Evolutionary conservation across 2,888 invertebrate genomes (phyloP), one percentile per base, ranked within the genome.

Genomic region (Malthinus flaveolus): DNA sequence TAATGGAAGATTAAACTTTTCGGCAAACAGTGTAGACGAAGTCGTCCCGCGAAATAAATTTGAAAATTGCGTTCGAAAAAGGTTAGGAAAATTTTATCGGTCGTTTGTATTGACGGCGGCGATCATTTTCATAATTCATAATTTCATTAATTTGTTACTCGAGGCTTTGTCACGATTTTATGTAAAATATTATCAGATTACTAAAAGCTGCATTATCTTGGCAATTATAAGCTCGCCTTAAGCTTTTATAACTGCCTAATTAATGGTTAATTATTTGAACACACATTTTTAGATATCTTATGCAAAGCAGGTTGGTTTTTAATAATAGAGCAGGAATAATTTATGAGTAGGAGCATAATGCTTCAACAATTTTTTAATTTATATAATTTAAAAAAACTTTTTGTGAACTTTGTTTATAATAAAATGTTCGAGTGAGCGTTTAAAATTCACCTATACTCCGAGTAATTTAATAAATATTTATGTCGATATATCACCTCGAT

Each of bases 91-190:
- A 59, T 59, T 57, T 47, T 32, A 33, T 63, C 72, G 75, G 70
- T 50, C 71, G 66, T 66, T 71, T 75, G 68, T 69, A 74, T 72
- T 72, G 73, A 73, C 73, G 74, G 67, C 67, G 65, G 78, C 77
- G 77, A 79, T 79, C 79, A 78, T 79, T 79, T 79, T 79, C 79
- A 79, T 79, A 79, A 79, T 79, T 79, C 78, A 77, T 79, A 79
- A 79, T 79, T 79, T 79, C 79, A 79, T 79, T 79, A 79, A 79
- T 79, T 79, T 78, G 78, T 79, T 77, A 79, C 79, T 79, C 67
- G 74, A 68, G 79, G 79, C 79, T 77, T 78, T 78, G 79, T 79
- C 79, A 79, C 79, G 79, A 79, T 77, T 79, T 78, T 77, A 77
- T 78, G 78, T 75, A 73, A 77, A 76, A 78, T 78, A 78, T 78